Base-by-base conservation (phyloP, 2,888 invertebrate species). In the Latheticus oryzae region DNA sequence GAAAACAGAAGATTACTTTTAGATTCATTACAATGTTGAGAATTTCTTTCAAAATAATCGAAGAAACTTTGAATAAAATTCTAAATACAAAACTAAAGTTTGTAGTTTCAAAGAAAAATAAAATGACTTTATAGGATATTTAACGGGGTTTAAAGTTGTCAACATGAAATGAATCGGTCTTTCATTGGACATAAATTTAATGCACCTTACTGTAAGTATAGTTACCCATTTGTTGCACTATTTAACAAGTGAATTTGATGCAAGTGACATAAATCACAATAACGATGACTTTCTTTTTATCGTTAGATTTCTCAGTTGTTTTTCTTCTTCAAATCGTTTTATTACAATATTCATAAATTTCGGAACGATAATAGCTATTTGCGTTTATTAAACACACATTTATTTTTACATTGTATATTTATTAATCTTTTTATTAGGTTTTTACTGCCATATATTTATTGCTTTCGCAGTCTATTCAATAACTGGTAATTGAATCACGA, bases 141-240 rank as follows among this genome's bases (percentile, higher is more conserved):
- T 73, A 72, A 73, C 70, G 71, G 72, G 67, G 71, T 71, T 72
- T 73, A 73, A 73, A 73, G 70, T 73, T 72, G 73, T 73, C 73
- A 73, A 71, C 73, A 72, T 68, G 67, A 68, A 70, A 69, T 68
- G 70, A 71, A 72, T 71, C 67, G 70, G 69, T 69, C 68, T 68
- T 68, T 69, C 68, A 68, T 67, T 70, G 68, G 60, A 69, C 70
- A 68, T 71, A 71, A 71, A 71, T 69, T 70, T 70, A 69, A 69
- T 70, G 62, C 64, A 68, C 62, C 66, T 64, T 63, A 54, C 43
- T 63, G 62, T 53, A 54, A 45, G 30, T 45, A 45, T 45, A 61
- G 61, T 61, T 61, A 58, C 58, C 61, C 61, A 56, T 63, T 64
- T 63, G 62, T 63, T 63, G 60, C 51, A 55, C 40, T 55, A 60